phyloP scores from a whole-genome alignment of 1,140 invertebrate genomes.

The Megathymus violae region DNA sequence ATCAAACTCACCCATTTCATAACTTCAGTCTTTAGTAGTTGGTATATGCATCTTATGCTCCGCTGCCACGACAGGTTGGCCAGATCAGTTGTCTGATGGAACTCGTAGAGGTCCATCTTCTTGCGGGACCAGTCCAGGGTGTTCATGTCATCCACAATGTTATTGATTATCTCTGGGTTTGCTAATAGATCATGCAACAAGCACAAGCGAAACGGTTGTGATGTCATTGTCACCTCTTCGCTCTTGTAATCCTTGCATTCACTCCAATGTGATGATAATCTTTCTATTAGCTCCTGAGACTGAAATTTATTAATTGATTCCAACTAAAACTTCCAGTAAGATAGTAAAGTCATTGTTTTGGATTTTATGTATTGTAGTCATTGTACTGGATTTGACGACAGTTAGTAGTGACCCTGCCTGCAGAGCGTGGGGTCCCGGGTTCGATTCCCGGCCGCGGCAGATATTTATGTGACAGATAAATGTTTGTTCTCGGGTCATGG shows the following conservation, averaged over 20 bases:
- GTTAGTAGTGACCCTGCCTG: too few species aligned
- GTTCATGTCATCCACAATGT: constrained; percentile 86
- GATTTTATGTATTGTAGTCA: too few species aligned
- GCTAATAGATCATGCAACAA: constrained; percentile 85
- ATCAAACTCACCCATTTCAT: constrained; percentile 83
- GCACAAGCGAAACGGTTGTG: constrained; percentile 81
- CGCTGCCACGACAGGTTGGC: constrained; percentile 83
- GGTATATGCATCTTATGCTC: constrained; percentile 82
- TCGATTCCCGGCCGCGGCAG: too few species aligned
- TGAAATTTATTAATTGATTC: constrained; percentile 43
- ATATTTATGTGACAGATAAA: too few species aligned
- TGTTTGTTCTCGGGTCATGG: too few species aligned
- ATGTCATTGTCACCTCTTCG: constrained; percentile 61
- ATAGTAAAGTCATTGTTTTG: too few species aligned
- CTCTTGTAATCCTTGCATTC: constrained; percentile 57
- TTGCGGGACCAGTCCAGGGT: constrained; percentile 86
- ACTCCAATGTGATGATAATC: constrained; percentile 60
- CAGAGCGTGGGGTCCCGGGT: too few species aligned
- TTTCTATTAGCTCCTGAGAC: constrained; percentile 67
- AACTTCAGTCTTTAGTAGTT: constrained; percentile 84
- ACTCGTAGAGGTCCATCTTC: constrained; percentile 89
- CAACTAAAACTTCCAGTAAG: too few species aligned
- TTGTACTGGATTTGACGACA: too few species aligned
- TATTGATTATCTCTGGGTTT: constrained; percentile 82
- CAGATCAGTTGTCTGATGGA: constrained; percentile 88